Evolutionary conservation across 2,113 vertebrate genomes (phyloP), one percentile per base, ranked within the genome.

Genomic region (Nannobrachium achirus): DNA sequence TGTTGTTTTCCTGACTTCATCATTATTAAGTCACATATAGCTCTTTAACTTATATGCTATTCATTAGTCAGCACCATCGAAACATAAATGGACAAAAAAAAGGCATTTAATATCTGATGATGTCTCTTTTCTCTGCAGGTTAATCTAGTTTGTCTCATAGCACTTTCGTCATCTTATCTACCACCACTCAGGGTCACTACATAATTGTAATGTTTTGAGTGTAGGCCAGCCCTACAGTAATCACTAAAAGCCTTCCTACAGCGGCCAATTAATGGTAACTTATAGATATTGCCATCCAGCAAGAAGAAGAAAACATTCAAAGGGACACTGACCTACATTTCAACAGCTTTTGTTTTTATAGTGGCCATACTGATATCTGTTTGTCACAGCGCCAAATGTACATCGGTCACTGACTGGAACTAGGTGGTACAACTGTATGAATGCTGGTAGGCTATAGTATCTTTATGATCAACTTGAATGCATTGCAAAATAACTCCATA

Each of bases 261-360:
- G 19, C 66, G 40, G 76, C 56, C 65, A 64, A 76, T 45, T 76
- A 59, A 50, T 45, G 49, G 38, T 14, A 15, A 7, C 39, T 18
- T 15, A 18, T 40, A 62, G 14, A 4, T 46, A 45, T 3, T 16
- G 55, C 19, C 18, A 56, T 66, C 67, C 66, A 65, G 38, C 73
- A 63, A 73, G 53, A 61, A 18, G 25, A 60, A 67, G 72, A 78
- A 64, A 78, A 53, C 64, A 60, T 78, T 75, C 64, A 78, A 82
- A 84, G 79, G 78, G 57, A 70, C 81, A 80, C 8, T 83, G 84
- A 87, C 83, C 86, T 75, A 86, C 73, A 89, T 89, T 79, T 79
- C 67, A 79, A 68, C 79, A 79, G 69, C 76, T 79, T 73, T 86
- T 86, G 86, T 85, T 82, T 33, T 67, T 71, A 50, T 18, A 75